Evolutionary conservation across 2,888 invertebrate species (phyloP).

Genomic region (Dioctria linearis): DNA sequence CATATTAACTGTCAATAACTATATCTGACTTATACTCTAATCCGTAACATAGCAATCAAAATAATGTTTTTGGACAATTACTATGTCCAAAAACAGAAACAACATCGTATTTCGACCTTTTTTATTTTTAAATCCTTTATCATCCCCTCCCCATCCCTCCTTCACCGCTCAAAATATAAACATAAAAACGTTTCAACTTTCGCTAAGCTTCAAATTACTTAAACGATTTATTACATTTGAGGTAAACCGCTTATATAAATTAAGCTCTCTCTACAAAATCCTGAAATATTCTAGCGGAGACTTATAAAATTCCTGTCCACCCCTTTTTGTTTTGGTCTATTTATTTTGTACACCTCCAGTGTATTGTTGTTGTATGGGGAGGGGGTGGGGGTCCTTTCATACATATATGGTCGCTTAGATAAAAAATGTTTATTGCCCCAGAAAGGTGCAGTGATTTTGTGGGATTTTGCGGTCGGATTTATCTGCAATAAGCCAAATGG

Average conservation of each 20-base stretch:
- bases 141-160: background rate
- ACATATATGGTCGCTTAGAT: constrained; percentile 36
- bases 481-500: constrained; percentile 29
- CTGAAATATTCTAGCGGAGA: constrained; percentile 40
- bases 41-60: too few relatives aligned
- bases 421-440: constrained; percentile 44
- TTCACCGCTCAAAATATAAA: background rate
- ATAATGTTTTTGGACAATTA: too few relatives aligned
- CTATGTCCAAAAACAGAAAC: too few relatives aligned
- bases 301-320: constrained; percentile 18
- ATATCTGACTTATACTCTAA: too few relatives aligned
- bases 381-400: background rate
- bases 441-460: constrained; percentile 44
- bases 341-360: background rate
- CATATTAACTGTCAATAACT: too few relatives aligned
- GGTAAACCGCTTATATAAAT: constrained; percentile 48
- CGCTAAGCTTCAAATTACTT: constrained; percentile 41
- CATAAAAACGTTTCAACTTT: constrained; percentile 2
- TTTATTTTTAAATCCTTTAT: too few relatives aligned
- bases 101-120: too few relatives aligned
- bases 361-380: background rate
- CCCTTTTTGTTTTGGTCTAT: constrained; percentile 23
- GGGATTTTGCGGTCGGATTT: constrained; percentile 44
- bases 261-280: constrained; percentile 29
- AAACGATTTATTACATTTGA: constrained; percentile 37